Base-by-base conservation (phyloP, 1,140 invertebrate genomes). In the Papilio xuthus region DNA sequence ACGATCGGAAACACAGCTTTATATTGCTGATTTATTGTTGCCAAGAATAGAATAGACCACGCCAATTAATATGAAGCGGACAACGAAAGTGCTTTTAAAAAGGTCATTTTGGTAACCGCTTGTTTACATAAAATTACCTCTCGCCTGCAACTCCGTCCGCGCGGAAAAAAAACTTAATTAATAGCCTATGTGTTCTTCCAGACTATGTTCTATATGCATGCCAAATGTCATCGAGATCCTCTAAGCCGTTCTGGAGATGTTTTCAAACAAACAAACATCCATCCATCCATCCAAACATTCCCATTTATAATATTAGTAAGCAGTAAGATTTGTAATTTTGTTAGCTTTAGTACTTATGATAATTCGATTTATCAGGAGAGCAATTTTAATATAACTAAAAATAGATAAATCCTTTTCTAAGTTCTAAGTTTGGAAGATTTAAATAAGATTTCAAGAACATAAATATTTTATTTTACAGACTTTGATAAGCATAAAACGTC, bases 11-110 rank as follows among this genome's bases (percentile, higher is more conserved):
- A 47, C 42, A 26, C 6, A 26, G 42, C 71, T 73, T 44, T 47
- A 73, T 15, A 4, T 10, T 23, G 10, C 20, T 44, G 71, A 73
- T 73, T 44, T 47, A 73, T 73, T 73, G 71, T 47, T 73, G 20
- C 37, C n/a, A 4, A 47, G 41, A 47, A 73, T 73, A 73, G 20
- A 67, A 26, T 15, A 20, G 42, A 47, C 41, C 42, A 42, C 37
- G 12, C n/a, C 20, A 41, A 73, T 73, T 73, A 47, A 28, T 47
- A 23, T 37, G n/a, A 10, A 70, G n/a, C 37, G 9, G 37, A 4
- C 18, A 10, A 42, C 32, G 23, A 67, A 67, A 67, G 60, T 67
- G 60, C 26, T 67, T 32, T 67, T 67, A 15, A 67, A 67, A 60
- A 67, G 60, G 60, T 28, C 60, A 28, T 4, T 67, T 56, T 23